Percentiles rank a stretch among this genome's conserved stretches.
These are phyloP conservation scores for Microchrysa polita DNA, from an alignment of 2,888 invertebrate genomes.

Conservation along the genomic window DNA sequence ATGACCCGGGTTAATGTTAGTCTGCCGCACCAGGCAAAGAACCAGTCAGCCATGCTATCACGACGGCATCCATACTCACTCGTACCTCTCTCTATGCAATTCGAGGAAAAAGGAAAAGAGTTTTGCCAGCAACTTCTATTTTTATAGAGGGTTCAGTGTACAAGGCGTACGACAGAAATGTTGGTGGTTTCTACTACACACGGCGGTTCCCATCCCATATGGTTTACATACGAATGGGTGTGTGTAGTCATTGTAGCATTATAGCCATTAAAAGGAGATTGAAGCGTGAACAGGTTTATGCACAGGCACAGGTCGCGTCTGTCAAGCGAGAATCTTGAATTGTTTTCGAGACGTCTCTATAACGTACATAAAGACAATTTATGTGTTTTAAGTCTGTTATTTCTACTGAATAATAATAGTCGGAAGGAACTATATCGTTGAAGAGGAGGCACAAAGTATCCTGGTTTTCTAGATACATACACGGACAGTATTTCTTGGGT, in stretches of 20 bases:
- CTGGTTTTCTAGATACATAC: no score
- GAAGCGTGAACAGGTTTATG: constrained; percentile 39
- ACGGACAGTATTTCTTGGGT: no score
- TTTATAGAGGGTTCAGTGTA: not conserved
- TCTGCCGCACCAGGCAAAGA: constrained; percentile 9
- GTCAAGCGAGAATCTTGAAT: constrained; percentile 8
- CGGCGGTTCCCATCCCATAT: not conserved
- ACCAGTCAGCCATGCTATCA: constrained; percentile 21
- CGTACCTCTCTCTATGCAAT: no score
- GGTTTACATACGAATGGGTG: not conserved
- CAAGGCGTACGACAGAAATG: not conserved
- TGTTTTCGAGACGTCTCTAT: not conserved
- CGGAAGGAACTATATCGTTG: constrained; percentile 37
- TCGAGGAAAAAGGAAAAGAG: not conserved
- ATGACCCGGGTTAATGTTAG: constrained; percentile 32
- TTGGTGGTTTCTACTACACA: constrained; percentile 1
- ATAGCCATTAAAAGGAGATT: constrained; percentile 11
- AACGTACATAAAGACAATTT: not conserved
- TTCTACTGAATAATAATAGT: constrained; percentile 18
- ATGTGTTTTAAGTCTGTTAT: not conserved
- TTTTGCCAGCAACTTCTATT: not conserved
- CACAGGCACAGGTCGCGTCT: constrained; percentile 31
- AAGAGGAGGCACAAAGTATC: no score
- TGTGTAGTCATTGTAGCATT: constrained; percentile 1
- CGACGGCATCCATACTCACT: not conserved